Percentiles rank a stretch among this genome's conserved stretches.
Conservation (phyloP, 2,888 invertebrate species). For the Agrochola lota region DNA sequence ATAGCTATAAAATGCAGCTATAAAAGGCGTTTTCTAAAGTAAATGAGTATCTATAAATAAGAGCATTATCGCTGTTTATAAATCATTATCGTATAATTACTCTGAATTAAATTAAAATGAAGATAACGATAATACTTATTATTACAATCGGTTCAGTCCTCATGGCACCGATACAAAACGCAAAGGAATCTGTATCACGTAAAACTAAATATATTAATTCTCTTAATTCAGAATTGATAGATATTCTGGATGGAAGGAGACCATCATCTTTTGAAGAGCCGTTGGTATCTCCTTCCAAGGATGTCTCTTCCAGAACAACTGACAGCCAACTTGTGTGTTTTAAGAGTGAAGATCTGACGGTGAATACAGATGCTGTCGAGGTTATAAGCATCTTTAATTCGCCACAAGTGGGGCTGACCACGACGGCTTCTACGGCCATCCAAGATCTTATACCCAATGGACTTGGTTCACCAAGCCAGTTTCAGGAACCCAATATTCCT, state of each 20-base stretch:
- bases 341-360: neutral
- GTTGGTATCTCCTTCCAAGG: neutral
- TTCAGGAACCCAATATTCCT: neutral
- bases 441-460: neutral
- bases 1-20: constrained; percentile 12
- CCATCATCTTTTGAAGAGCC: neutral
- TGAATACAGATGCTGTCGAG: neutral
- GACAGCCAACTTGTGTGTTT: neutral
- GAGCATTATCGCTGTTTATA: constrained; percentile 5
- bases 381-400: neutral
- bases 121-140: constrained; percentile 40
- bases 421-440: neutral
- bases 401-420: neutral
- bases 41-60: constrained; percentile 35
- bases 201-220: neutral
- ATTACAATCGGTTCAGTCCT: constrained; percentile 18
- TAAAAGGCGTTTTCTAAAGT: neutral
- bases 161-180: constrained; percentile 26
- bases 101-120: constrained; percentile 46
- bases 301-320: neutral
- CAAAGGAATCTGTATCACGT: neutral
- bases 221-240: neutral
- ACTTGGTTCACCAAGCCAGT: neutral
- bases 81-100: constrained; percentile 4
- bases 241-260: neutral